A percentile compares a stretch with the other conserved stretches of the same genome.
These are phyloP conservation scores for Watsonalla binaria DNA, from an alignment of 2,888 invertebrate genomes.

Conservation along the genomic window DNA sequence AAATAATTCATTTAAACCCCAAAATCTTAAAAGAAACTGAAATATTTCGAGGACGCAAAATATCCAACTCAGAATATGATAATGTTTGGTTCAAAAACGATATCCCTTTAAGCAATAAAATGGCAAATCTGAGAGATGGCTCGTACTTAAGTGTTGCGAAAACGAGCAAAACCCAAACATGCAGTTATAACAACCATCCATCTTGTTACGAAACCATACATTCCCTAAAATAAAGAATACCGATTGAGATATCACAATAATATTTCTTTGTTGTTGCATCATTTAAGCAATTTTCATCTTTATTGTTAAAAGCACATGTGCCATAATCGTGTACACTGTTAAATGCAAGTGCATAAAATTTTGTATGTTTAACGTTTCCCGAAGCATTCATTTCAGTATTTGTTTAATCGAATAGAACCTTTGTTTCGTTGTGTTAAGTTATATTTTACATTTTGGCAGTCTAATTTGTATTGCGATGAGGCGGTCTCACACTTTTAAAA, in stretches of 20 bases:
- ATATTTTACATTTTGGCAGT: conserved; percentile 10
- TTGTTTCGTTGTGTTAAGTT: conserved; percentile 1
- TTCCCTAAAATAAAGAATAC: conserved; percentile 44
- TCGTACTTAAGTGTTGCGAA: conserved; percentile 3
- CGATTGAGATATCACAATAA: conserved; percentile 60
- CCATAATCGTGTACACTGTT: conserved; percentile 17
- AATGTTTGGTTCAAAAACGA: neutral
- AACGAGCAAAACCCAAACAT: conserved; percentile 6
- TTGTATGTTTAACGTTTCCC: conserved; percentile 31
- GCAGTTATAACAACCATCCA: conserved; percentile 44
- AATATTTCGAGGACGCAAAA: neutral
- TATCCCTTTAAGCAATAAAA: conserved; percentile 17
- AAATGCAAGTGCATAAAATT: conserved; percentile 34
- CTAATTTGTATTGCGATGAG: conserved; percentile 23
- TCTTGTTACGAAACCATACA: conserved; percentile 51
- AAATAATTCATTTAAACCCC: no score
- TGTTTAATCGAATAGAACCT: neutral
- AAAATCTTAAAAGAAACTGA: neutral
- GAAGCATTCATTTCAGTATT: conserved; percentile 17
- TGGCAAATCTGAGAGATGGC: conserved; percentile 20
- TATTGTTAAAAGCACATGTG: conserved; percentile 18
- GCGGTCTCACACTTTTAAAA: conserved; percentile 61
- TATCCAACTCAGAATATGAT: neutral
- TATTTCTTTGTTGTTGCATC: conserved; percentile 2
- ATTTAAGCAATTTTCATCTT: conserved; percentile 25